Conservation (phyloP, 2,888 invertebrate genomes). For the Orchestes rusci region DNA sequence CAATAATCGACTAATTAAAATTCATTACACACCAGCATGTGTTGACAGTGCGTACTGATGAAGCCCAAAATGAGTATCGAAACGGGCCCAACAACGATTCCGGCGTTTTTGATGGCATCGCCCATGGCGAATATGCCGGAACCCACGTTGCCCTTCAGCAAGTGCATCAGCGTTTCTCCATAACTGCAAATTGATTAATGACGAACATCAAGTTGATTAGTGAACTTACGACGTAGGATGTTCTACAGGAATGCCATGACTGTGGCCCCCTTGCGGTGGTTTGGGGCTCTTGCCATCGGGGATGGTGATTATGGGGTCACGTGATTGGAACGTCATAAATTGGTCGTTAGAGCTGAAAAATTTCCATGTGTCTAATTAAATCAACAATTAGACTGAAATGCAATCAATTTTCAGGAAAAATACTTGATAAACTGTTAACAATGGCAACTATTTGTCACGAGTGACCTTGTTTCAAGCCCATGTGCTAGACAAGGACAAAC, state of each 20-base stretch:
- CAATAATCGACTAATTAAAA: background rate
- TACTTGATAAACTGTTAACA: too few relatives aligned
- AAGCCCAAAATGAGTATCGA: constrained; percentile 73
- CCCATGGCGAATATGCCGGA: constrained; percentile 96
- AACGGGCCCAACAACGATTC: constrained; percentile 58
- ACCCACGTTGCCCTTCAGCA: constrained; percentile 93
- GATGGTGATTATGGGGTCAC: constrained; percentile 48
- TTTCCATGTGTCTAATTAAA: too few relatives aligned
- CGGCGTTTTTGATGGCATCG: constrained; percentile 87
- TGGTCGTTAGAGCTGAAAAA: constrained; percentile 21
- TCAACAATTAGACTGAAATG: too few relatives aligned
- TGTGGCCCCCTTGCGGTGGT: constrained; percentile 33
- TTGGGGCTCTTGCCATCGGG: constrained; percentile 36
- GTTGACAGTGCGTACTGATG: constrained; percentile 88
- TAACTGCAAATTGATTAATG: constrained; percentile 62
- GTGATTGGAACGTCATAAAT: constrained; percentile 47
- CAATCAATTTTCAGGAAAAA: too few relatives aligned
- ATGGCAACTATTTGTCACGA: too few relatives aligned
- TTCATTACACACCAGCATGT: constrained; percentile 63
- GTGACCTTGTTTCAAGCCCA: too few relatives aligned
- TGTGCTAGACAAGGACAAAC: too few relatives aligned
- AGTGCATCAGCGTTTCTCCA: constrained; percentile 80
- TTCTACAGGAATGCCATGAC: constrained; percentile 47
- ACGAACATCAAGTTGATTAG: background rate
- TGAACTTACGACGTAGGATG: constrained; percentile 62